phyloP scores from a whole-genome alignment of 2,797 vertebrate species.

The Lacerta bilineata region DNA sequence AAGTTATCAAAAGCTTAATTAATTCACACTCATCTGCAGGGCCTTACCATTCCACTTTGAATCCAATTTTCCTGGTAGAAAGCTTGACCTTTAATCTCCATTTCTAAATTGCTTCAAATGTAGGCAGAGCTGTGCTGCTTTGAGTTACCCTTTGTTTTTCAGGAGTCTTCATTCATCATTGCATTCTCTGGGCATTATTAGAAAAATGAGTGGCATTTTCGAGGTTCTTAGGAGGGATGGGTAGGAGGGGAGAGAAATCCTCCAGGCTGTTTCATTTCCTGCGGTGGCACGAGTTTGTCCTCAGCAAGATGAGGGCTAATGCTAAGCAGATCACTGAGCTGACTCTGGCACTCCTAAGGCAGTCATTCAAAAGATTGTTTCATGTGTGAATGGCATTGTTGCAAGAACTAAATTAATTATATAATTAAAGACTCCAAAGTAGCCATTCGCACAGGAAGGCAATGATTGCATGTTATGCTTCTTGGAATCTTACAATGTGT shows the following conservation, averaged over 20 bases:
- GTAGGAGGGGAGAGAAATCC: background rate
- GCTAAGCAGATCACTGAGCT: background rate
- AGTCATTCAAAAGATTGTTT: background rate
- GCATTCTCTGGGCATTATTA: constrained; percentile 32
- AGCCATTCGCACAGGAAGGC: background rate
- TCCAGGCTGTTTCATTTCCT: constrained; percentile 40
- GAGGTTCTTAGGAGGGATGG: constrained; percentile 33
- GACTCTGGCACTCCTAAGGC: background rate
- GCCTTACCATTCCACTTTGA: constrained; percentile 41
- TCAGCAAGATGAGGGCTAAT: background rate
- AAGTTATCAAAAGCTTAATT: constrained; percentile 25
- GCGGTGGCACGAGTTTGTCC: background rate
- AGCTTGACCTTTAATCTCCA: constrained; percentile 51
- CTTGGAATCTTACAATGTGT: background rate
- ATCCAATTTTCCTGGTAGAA: constrained; percentile 38
- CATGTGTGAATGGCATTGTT: background rate
- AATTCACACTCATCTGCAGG: constrained; percentile 33
- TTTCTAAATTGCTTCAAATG: constrained; percentile 30
- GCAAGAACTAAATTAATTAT: background rate
- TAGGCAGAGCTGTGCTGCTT: background rate
- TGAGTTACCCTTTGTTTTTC: constrained; percentile 31
- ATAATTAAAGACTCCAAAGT: background rate
- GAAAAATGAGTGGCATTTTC: constrained; percentile 47
- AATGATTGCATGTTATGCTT: background rate
- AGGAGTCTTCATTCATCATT: constrained; percentile 37